Conservation (phyloP, 1,140 invertebrate species). For the Lasioglossum albipes region DNA sequence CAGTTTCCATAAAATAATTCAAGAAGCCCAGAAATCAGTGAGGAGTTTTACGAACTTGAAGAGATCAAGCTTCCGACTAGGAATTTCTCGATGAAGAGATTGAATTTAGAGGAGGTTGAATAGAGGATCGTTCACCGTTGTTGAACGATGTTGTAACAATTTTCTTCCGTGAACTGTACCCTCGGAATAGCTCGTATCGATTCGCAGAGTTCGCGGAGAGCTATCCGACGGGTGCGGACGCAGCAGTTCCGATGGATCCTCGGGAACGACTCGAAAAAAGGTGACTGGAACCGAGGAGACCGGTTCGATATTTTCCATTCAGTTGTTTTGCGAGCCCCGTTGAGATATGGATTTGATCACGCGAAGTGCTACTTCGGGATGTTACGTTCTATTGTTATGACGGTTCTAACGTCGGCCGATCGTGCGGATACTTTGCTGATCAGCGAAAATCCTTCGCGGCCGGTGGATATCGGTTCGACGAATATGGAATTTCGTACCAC, state of each 20-base stretch:
- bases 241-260: slow-evolving; percentile 22
- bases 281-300: neutral
- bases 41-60: no score
- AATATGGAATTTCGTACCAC: slow-evolving; percentile 14
- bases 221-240: slow-evolving; percentile 49
- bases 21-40: no score
- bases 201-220: neutral
- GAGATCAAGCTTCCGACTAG: neutral
- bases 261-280: neutral
- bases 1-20: no score
- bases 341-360: slow-evolving; percentile 52
- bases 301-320: slow-evolving; percentile 30
- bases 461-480: slow-evolving; percentile 1
- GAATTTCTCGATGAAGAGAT: neutral
- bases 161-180: neutral
- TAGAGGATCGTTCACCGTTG: neutral
- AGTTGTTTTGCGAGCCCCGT: slow-evolving; percentile 11
- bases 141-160: neutral
- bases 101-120: neutral
- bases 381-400: slow-evolving; percentile 32
- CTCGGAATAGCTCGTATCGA: neutral
- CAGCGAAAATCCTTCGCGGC: slow-evolving; percentile 8
- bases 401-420: slow-evolving; percentile 22
- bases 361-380: slow-evolving; percentile 34
- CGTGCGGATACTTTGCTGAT: slow-evolving; percentile 10